Evolutionary conservation across 2,888 invertebrate species (phyloP), one percentile per base, ranked within the genome.

Genomic region (Watsonalla binaria): DNA sequence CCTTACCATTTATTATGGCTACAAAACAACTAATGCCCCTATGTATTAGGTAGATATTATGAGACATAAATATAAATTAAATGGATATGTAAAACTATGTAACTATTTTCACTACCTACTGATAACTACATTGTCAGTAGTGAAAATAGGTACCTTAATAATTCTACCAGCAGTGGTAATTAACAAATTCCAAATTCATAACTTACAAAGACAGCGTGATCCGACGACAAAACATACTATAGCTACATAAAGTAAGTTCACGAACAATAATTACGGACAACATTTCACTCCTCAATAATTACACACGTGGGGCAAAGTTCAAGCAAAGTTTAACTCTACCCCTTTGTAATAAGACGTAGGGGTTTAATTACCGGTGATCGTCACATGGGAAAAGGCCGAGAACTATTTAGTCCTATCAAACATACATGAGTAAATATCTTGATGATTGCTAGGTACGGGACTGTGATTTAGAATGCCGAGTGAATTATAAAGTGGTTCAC

Each of bases 361-460:
- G 24, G 24, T 24, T 72, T 84, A 84, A 86, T 84, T 84, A 81
- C 67, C 69, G 57, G 66, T 69, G 74, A 79, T 79, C 74, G 78
- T 78, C 83, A 66, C 80, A 59, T 67, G 85, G 84, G 88, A 85
- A 86, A 80, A 80, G 77, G 72, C 84, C 80, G 74, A 83, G 84
- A 83, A 85, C 83, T 85, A 82, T 89, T 90, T 89, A 85, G 75
- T 69, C 76, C 61, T 65, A 86, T 88, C 78, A 87, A 90, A 83
- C 76, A 83, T 87, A 79, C 76, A 89, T 81, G 83, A 80, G 78
- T 79, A 77, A 78, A 77, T 82, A 80, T 81, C 76, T 69, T 59
- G 68, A 78, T 88, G 83, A 88, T 88, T 89, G 80, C 72, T 65
- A 76, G 82, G 73, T 82, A 70, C 59, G 70, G 66, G 24, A 65